Base-by-base conservation (phyloP, 2,797 vertebrate genomes). In the Anas bernieri region DNA sequence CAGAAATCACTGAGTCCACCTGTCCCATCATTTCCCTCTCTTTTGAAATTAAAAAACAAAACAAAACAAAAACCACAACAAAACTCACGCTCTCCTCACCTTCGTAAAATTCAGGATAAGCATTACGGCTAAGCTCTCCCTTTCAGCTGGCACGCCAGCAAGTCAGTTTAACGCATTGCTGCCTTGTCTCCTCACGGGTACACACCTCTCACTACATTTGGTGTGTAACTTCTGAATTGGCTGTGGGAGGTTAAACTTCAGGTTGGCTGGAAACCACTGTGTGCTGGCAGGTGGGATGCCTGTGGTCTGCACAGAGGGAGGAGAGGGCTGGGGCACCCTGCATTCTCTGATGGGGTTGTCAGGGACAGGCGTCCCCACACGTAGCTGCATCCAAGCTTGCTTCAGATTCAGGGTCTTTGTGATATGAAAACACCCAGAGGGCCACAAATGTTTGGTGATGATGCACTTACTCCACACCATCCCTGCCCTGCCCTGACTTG, bases 131-230 rank as follows among this genome's bases (percentile, higher is more conserved):
- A 92, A 85, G 39, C 64, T 77, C 5, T 6, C 7, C 5, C 13
- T 93, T 73, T 45, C 0, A 2, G 66, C 30, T 48, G 39, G 33
- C 64, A 64, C 0, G 0, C 17, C 72, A 84, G 18, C n/a, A 64
- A 80, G 61, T 61, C 54, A 68, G 0, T 9, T 11, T 56, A 70
- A 89, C 30, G 22, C 41, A 35, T 21, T 41, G 21, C 79, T 37
- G 43, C 17, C 55, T 73, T 63, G 18, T 35, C 33, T 66, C 30
- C 16, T 79, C 33, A 61, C 28, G 16, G 43, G 39, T 11, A 7
- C 3, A 0, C 25, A 61, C 5, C 33, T 58, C 39, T n/a, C 1
- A 0, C 1, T 73, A 41, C 11, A 22, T 68, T 35, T 46, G 15
- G 0, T 2, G 8, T 50, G 48, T 1, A 1, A 43, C 68, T 76